Evolutionary conservation across 64 coral and sea anemone genomes (phyloP).

Genomic region (Dendrophyllia cribrosa): DNA sequence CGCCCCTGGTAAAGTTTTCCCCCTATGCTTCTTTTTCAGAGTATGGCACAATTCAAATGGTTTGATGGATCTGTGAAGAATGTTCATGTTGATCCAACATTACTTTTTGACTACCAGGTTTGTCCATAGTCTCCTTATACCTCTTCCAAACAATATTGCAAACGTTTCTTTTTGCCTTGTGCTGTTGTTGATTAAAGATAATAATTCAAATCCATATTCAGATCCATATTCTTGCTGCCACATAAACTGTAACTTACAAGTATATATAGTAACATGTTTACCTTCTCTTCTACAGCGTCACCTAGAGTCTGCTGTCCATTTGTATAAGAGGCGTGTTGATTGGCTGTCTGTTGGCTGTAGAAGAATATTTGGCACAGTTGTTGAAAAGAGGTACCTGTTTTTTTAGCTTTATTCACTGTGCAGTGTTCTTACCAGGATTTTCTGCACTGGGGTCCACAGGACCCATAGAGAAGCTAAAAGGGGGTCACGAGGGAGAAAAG

Average conservation of each 20-base stretch:
- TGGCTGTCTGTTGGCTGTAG: slow-evolving; percentile 88
- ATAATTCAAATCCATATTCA: too few species aligned
- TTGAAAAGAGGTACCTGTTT: slow-evolving; percentile 81
- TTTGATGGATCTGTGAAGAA: slow-evolving; percentile 97
- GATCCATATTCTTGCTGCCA: too few species aligned
- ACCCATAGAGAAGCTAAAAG: too few species aligned
- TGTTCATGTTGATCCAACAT: slow-evolving; percentile 95
- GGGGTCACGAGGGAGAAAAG: too few species aligned
- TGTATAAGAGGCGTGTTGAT: slow-evolving; percentile 92
- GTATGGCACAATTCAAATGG: slow-evolving; percentile 98
- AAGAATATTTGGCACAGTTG: slow-evolving; percentile 90
- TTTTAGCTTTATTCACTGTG: neutral
- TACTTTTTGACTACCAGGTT: slow-evolving; percentile 98
- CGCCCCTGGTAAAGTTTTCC: neutral
- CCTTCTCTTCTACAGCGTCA: slow-evolving; percentile 63
- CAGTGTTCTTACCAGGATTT: too few species aligned
- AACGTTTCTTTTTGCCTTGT: neutral
- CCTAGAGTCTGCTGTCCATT: slow-evolving; percentile 87
- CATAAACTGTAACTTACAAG: neutral
- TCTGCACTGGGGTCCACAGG: too few species aligned
- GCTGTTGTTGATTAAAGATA: neutral
- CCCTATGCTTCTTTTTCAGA: slow-evolving; percentile 35
- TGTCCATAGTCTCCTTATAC: neutral
- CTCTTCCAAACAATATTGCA: too few species aligned
- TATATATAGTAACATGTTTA: neutral